These are phyloP conservation scores for Rynchops niger DNA, from an alignment of 2,113 vertebrate genomes.

Conservation along the genomic window DNA sequence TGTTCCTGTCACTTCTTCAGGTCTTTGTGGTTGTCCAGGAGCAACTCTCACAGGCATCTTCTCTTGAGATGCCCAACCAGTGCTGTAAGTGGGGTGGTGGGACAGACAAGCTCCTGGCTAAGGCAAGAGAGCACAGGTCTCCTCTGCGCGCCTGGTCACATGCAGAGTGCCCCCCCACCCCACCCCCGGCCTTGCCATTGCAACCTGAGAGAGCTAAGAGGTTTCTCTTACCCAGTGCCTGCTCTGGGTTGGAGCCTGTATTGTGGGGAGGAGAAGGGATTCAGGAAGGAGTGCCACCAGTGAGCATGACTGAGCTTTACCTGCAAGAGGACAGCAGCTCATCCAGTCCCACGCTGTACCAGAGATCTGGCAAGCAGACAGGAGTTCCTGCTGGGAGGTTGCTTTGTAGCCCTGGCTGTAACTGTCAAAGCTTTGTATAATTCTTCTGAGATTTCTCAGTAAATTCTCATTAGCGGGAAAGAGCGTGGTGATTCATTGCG, in stretches of 20 bases:
- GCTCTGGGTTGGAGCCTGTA: not conserved
- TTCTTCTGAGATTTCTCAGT: not conserved
- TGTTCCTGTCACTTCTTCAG: not conserved
- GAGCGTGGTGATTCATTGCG: fast-evolving
- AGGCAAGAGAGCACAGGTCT: not conserved
- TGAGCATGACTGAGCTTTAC: not conserved
- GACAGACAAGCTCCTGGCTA: not conserved
- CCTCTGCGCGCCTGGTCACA: fast-evolving
- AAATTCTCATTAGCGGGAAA: not conserved
- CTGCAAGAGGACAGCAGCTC: not conserved
- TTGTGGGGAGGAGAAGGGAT: not conserved
- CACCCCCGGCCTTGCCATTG: fast-evolving
- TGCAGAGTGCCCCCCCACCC: fast-evolving
- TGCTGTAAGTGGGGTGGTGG: not conserved
- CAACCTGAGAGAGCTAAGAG: not conserved
- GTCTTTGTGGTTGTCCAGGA: not conserved
- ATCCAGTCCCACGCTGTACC: not conserved
- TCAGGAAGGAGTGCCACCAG: not conserved
- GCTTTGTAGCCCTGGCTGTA: not conserved
- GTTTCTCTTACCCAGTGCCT: not conserved
- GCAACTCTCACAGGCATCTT: not conserved
- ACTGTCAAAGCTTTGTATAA: not conserved
- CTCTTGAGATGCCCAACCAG: not conserved
- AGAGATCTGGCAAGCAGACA: not conserved
- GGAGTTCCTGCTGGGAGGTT: not conserved